A percentile compares a stretch with the other conserved stretches of the same genome.
These are phyloP conservation scores for Herminia tarsipennalis DNA, from an alignment of 2,888 invertebrate species.

Conservation along the genomic window DNA sequence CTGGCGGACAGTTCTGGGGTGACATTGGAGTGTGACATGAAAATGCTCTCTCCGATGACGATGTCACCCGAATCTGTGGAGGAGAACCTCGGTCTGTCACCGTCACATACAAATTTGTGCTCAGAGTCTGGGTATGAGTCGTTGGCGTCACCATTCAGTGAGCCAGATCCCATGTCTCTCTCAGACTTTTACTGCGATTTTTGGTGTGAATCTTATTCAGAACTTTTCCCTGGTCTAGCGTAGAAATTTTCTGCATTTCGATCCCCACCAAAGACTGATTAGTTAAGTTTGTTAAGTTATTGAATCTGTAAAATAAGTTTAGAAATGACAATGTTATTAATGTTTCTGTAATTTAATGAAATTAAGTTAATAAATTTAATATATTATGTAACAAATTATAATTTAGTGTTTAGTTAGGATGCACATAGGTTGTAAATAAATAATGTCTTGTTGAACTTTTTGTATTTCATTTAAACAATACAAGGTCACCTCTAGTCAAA, in stretches of 20 bases:
- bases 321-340: constrained; percentile 56
- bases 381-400: constrained; percentile 34
- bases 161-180: constrained; percentile 75
- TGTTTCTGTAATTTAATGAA: constrained; percentile 32
- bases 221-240: constrained; percentile 91
- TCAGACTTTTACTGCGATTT: constrained; percentile 91
- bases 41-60: constrained; percentile 77
- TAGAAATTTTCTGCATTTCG: constrained; percentile 68
- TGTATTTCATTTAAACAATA: constrained; percentile 18
- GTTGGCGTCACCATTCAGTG: constrained; percentile 78
- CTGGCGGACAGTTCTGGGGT: constrained; percentile 58
- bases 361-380: constrained; percentile 44
- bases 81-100: constrained; percentile 72
- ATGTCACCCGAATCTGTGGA: constrained; percentile 67
- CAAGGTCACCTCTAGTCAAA: no score
- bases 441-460: constrained; percentile 43
- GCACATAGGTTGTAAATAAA: constrained; percentile 66
- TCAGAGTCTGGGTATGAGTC: constrained; percentile 82
- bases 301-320: constrained; percentile 50
- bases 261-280: constrained; percentile 81
- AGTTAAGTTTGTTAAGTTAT: constrained; percentile 58
- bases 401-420: constrained; percentile 56
- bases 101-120: constrained; percentile 72
- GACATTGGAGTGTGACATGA: constrained; percentile 72
- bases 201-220: constrained; percentile 91